Conservation (phyloP, 2,888 invertebrate genomes). For the Emmelina monodactyla region DNA sequence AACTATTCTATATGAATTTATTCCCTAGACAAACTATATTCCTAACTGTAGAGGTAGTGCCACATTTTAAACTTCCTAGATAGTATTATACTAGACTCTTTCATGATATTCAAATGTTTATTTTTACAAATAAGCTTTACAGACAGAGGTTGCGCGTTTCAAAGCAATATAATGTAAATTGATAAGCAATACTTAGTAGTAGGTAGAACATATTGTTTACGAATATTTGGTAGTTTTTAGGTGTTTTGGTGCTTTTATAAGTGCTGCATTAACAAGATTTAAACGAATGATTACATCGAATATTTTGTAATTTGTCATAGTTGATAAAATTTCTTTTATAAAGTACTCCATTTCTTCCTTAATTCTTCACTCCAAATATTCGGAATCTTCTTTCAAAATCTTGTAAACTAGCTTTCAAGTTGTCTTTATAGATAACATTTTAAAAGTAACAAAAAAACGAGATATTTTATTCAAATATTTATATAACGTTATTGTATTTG, state of each 20-base stretch:
- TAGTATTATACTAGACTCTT: constrained; percentile 24
- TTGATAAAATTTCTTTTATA: constrained; percentile 24
- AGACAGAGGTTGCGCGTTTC: constrained; percentile 45
- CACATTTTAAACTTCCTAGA: constrained; percentile 34
- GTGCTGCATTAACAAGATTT: constrained; percentile 35
- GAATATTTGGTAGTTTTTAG: constrained; percentile 44
- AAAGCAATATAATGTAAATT: constrained; percentile 59
- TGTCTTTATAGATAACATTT: no score
- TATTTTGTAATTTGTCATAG: constrained; percentile 28
- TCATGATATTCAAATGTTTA: constrained; percentile 21
- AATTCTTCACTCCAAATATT: constrained; percentile 23
- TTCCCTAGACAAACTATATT: constrained; percentile 30
- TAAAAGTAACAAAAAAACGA: constrained; percentile 33
- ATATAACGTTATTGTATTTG: constrained; percentile 55
- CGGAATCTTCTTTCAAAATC: no score
- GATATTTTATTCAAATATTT: constrained; percentile 62
- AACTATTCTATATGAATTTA: no score
- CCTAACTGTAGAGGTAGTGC: constrained; percentile 43
- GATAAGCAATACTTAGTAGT: constrained; percentile 57
- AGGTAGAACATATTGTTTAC: constrained; percentile 35
- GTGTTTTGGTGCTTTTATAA: constrained; percentile 52
- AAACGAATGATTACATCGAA: constrained; percentile 55
- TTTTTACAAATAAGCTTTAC: constrained; percentile 31
- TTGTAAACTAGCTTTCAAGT: no score
- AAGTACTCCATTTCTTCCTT: constrained; percentile 29